Evolutionary conservation across 2,888 invertebrate species (phyloP).

Genomic region (Drosophila paranaensis): DNA sequence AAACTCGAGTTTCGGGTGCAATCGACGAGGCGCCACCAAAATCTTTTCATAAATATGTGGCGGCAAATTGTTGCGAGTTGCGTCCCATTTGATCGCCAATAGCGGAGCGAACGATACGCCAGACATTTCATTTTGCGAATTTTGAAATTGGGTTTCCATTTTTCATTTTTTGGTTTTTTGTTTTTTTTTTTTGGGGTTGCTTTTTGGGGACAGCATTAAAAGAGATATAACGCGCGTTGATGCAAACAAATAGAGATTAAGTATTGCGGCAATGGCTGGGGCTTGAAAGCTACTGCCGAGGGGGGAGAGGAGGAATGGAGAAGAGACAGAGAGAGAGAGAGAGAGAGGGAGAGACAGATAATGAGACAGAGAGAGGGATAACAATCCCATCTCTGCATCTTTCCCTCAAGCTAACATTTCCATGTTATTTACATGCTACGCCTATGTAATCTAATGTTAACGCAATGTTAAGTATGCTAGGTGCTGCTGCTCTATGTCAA

Average conservation of each 20-base stretch:
- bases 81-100: constrained; percentile 13
- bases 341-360: too few species aligned
- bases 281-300: not conserved
- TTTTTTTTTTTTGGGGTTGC: not conserved
- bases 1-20: constrained; percentile 23
- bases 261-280: not conserved
- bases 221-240: too few species aligned
- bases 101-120: constrained; percentile 1
- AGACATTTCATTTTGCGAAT: constrained; percentile 13
- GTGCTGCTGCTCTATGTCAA: not conserved
- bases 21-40: constrained; percentile 32
- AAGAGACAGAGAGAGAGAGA: too few species aligned
- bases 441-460: not conserved
- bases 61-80: constrained; percentile 39
- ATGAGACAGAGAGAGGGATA: too few species aligned
- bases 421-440: not conserved
- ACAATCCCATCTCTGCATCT: too few species aligned
- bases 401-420: not conserved
- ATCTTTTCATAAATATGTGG: constrained; percentile 48
- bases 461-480: not conserved
- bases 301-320: not conserved
- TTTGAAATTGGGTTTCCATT: not conserved
- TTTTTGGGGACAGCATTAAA: not conserved
- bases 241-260: not conserved
- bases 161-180: not conserved